Conservation (phyloP, 2,797 vertebrate genomes). For the Ctenochaetus hawaiiensis region DNA sequence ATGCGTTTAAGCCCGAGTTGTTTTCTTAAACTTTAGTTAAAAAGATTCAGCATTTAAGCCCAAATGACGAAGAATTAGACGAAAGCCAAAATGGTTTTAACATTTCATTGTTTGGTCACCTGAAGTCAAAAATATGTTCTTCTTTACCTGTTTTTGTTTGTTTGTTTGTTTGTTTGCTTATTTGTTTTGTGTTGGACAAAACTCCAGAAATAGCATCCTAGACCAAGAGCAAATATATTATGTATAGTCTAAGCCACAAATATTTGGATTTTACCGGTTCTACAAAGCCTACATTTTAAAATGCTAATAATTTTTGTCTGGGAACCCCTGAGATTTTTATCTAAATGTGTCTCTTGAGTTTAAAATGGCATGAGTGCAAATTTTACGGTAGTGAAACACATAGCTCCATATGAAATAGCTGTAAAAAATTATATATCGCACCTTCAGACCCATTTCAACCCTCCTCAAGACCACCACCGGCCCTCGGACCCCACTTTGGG, state of each 20-base stretch:
- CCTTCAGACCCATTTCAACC: slow-evolving; percentile 13
- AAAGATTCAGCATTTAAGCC: no score
- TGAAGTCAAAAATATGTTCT: background rate
- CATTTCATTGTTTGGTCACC: background rate
- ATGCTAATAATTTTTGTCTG: background rate
- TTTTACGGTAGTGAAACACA: no score
- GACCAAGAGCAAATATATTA: background rate
- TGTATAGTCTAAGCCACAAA: background rate
- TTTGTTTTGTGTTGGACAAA: background rate
- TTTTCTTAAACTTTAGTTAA: no score
- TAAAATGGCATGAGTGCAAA: no score
- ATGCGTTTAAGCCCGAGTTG: no score
- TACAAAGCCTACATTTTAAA: slow-evolving; percentile 1
- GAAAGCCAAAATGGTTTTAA: background rate
- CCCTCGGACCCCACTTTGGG: slow-evolving; percentile 50
- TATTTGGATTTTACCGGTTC: background rate
- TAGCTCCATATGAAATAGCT: background rate
- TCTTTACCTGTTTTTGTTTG: background rate
- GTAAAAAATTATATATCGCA: background rate
- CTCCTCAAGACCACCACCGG: slow-evolving; percentile 15
- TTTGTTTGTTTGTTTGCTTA: background rate
- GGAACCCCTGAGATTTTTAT: no score
- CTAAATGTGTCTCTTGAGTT: no score
- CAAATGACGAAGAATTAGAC: no score
- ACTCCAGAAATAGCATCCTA: background rate